Evolutionary conservation across 2,113 vertebrate species (phyloP), one percentile per base, ranked within the genome.

Genomic region (Pelodiscus sinensis): DNA sequence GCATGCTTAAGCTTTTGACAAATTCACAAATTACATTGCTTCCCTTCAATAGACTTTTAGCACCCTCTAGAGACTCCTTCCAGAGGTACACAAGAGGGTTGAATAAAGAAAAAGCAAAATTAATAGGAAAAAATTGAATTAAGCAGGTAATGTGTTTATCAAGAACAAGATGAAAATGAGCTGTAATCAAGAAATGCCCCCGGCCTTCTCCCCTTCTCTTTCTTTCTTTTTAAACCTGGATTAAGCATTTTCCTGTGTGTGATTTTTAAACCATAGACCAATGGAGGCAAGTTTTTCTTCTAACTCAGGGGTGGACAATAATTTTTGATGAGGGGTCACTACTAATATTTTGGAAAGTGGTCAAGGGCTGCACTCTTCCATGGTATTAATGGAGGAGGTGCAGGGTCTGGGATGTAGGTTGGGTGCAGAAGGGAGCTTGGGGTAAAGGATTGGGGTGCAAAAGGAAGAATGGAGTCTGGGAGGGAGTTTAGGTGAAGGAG

Each of bases 41-140:
- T 92, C 24, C 9, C 68, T 97, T 92, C 77, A 31, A 91, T 86
- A 96, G 94, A 86, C 90, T 92, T 97, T 81, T 94, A 92, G 97
- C 97, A 96, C 97, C 97, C 96, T 95, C 96, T 97, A 96, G 92
- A 96, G 97, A 79, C 35, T 57, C 81, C 87, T 65, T 73, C 60
- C 5, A 2, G 75, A 87, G 79, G 75, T 31, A 90, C 77, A 82
- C 0, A 31, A 3, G 50, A 60, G 24, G 55, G 73, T 60, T 92
- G 71, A 62, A 90, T 35, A 58, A 60, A 88, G 90, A 1, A 4
- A 89, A 51, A 57, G 21, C 2, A 60, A 92, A 95, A 86, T 54
- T 73, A 87, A 90, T 0, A 78, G 38, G 44, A 29, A 85, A 91
- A 79, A 1, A 35, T 68, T 85, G 77, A 3, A 82, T 58, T 90